phyloP scores from a whole-genome alignment of 23 tunicate species.

The Oikopleura vanhoeffeni region DNA sequence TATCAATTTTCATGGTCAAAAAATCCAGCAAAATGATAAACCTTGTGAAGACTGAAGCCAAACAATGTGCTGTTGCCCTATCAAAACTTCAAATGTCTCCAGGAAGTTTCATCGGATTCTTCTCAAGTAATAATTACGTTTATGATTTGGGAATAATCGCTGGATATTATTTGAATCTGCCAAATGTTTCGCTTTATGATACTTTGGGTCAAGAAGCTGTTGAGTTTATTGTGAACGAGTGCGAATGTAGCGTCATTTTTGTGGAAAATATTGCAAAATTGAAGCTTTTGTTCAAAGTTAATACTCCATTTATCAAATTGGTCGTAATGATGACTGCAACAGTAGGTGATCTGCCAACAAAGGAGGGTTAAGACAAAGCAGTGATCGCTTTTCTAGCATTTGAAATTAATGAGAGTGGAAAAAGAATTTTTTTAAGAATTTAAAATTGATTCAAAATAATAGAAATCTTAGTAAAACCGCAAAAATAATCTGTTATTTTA shows the following conservation, averaged over 20 bases:
- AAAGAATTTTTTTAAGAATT: too few species aligned
- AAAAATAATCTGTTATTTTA: too few species aligned
- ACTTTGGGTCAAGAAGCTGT: conserved; percentile 67
- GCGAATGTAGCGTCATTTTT: neutral
- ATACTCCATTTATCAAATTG: neutral
- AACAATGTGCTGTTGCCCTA: neutral
- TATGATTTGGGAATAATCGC: neutral
- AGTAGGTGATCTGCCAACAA: neutral
- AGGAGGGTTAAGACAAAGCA: too few species aligned
- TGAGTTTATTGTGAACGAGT: conserved; percentile 28
- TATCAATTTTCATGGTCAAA: too few species aligned
- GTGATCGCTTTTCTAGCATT: too few species aligned
- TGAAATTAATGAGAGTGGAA: too few species aligned
- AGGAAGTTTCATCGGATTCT: neutral
- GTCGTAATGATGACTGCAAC: neutral
- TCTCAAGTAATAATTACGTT: neutral
- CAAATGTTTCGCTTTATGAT: conserved; percentile 65
- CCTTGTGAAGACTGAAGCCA: too few species aligned
- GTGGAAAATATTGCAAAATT: neutral
- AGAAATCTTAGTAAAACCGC: too few species aligned
- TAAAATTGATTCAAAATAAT: too few species aligned
- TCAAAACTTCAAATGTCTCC: neutral
- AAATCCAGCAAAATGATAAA: too few species aligned
- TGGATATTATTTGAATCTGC: neutral
- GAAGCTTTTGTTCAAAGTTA: neutral